These are phyloP conservation scores for Drosophila chauvacae DNA, from an alignment of 1,140 invertebrate genomes.

Conservation along the genomic window DNA sequence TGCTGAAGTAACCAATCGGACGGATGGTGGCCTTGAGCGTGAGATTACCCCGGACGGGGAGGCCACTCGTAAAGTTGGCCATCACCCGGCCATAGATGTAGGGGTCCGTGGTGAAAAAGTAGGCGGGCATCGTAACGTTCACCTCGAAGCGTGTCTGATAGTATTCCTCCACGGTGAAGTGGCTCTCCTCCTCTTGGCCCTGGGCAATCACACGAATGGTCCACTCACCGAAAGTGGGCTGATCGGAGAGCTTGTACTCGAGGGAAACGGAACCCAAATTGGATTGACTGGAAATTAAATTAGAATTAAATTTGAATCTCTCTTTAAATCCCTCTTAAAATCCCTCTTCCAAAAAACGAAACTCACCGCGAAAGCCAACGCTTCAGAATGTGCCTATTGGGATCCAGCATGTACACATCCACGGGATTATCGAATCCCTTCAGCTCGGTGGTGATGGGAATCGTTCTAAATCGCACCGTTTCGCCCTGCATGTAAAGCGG, in stretches of 20 bases:
- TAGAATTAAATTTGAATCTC: neutral
- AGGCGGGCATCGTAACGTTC: slow-evolving; percentile 97
- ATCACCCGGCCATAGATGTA: slow-evolving; percentile 93
- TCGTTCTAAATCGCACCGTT: slow-evolving; percentile 93
- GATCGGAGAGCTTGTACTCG: slow-evolving; percentile 94
- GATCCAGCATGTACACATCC: slow-evolving; percentile 95
- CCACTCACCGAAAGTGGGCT: slow-evolving; percentile 97
- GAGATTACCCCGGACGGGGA: slow-evolving; percentile 93
- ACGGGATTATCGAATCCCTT: slow-evolving; percentile 94
- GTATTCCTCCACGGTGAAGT: slow-evolving; percentile 96
- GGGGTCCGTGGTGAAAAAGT: slow-evolving; percentile 93
- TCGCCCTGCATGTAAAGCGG: slow-evolving; percentile 97
- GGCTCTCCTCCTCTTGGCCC: slow-evolving; percentile 93
- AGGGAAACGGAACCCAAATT: slow-evolving; percentile 96
- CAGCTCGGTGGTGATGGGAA: slow-evolving; percentile 95
- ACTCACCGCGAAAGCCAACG: slow-evolving; percentile 91
- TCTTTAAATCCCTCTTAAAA: neutral
- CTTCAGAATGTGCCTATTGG: slow-evolving; percentile 93
- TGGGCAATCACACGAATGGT: slow-evolving; percentile 94
- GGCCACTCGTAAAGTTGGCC: slow-evolving; percentile 97
- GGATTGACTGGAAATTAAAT: slow-evolving; percentile 86
- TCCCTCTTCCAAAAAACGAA: neutral
- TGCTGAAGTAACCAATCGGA: slow-evolving; percentile 87
- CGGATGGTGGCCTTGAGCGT: slow-evolving; percentile 92
- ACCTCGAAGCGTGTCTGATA: slow-evolving; percentile 97